Evolutionary conservation across 1,140 invertebrate species (phyloP).

Genomic region (Leucophenga varia): DNA sequence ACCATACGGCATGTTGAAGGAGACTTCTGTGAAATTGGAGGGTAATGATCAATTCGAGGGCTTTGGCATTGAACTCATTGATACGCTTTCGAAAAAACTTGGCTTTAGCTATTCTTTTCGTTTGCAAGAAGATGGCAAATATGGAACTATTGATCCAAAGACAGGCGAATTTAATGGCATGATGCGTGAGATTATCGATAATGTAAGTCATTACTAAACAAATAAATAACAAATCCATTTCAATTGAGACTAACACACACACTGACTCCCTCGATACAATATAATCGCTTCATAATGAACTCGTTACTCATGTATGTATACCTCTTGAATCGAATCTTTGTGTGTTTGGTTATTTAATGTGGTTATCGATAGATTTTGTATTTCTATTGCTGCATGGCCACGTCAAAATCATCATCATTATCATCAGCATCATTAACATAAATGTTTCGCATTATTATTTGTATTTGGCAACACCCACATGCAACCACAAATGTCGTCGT

Average conservation of each 20-base stretch:
- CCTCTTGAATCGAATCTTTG: too few relatives aligned
- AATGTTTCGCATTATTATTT: constrained; percentile 1
- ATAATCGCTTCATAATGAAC: background rate
- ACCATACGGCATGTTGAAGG: constrained; percentile 84
- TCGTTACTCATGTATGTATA: too few relatives aligned
- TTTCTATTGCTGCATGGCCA: background rate
- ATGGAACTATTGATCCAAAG: constrained; percentile 67
- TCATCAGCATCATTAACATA: constrained; percentile 5
- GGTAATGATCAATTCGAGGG: constrained; percentile 84
- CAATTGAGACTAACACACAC: too few relatives aligned
- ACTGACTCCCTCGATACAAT: too few relatives aligned
- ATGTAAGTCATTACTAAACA: too few relatives aligned
- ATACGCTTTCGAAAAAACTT: constrained; percentile 71
- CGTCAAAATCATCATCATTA: constrained; percentile 20
- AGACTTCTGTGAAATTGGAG: constrained; percentile 67
- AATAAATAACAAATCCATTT: too few relatives aligned
- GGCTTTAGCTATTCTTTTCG: constrained; percentile 88
- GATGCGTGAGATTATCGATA: constrained; percentile 76
- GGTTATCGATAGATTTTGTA: too few relatives aligned
- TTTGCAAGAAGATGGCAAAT: constrained; percentile 72
- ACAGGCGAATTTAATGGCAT: constrained; percentile 85
- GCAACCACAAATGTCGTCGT: background rate
- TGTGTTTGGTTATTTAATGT: constrained; percentile 17
- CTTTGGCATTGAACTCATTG: constrained; percentile 79
- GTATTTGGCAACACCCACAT: background rate